Evolutionary conservation across 2,888 invertebrate genomes (phyloP), one percentile per base, ranked within the genome.

Genomic region (Sinopyrophorus schimmeli): DNA sequence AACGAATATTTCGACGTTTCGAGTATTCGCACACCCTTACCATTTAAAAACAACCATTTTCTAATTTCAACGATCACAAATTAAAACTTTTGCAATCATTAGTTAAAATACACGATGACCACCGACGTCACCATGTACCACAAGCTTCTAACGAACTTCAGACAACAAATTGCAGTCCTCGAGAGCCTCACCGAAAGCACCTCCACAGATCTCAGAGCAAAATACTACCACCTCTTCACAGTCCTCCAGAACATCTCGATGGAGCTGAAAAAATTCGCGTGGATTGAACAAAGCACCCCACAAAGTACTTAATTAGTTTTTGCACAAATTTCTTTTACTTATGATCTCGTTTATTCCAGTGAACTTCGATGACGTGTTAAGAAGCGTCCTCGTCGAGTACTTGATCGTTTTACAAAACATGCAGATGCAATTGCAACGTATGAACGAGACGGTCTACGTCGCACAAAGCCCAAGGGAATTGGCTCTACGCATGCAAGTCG

Each of bases 381-480:
- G 32, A 26, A 49, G 38, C 18, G 18, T 43, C 4, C 21, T 49
- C n/a, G 18, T 42, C 28, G 31, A 49, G 16, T 49, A 49, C 11
- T 32, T 49, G 38, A 20, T 43, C 5, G 37, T 43, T 5, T 23
- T 49, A 11, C 42, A 49, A 38, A 28, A 38, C 20, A 18, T 49
- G 2, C 49, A 49, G 31, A 26, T 49, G 2, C 15, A 43, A 26
- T 21, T 49, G 6, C 42, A 49, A 26, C 42, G 43, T 11, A 32
- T 49, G 10, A 38, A 43, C 16, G 32, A 49, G 24, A 37, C 21
- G 10, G 38, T 23, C 2, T 43, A 49, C 11, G 26, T 49, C 9
- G 49, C 42, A 2, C 23, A 42, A 37, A 37, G 24, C 11, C 42
- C 43, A 1, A 12, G 30, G 3, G 49, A 49, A 32, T 16, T 43